Evolutionary conservation across 2,888 invertebrate genomes (phyloP).

Genomic region (Autographa pulchrina): DNA sequence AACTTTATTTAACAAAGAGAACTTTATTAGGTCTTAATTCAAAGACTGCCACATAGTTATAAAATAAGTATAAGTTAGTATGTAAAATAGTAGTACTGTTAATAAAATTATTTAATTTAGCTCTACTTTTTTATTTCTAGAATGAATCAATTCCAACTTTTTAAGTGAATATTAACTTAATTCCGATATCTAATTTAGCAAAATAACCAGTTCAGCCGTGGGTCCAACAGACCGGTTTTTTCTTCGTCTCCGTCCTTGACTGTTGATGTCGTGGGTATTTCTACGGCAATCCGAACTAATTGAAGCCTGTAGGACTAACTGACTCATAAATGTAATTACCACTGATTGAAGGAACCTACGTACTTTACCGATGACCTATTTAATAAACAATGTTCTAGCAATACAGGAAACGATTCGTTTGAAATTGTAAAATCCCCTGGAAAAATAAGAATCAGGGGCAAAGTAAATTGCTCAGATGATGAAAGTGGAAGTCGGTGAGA

Average conservation of each 20-base stretch:
- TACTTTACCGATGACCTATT: not conserved
- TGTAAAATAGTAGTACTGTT: not conserved
- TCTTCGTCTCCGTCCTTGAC: not conserved
- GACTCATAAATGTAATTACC: slow-evolving; percentile 1
- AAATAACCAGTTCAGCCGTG: not conserved
- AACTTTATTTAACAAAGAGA: not conserved
- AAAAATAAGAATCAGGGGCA: too few relatives aligned
- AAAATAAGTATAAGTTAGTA: not conserved
- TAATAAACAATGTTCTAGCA: not conserved
- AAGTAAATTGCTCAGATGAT: too few relatives aligned
- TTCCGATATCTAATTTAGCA: not conserved
- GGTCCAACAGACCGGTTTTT: not conserved
- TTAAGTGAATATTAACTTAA: not conserved
- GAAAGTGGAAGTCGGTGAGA: too few relatives aligned
- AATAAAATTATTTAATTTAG: too few relatives aligned
- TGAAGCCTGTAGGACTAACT: not conserved
- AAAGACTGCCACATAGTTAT: not conserved
- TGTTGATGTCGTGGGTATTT: not conserved
- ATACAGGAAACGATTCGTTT: not conserved
- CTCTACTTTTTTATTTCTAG: not conserved
- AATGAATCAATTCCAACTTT: not conserved
- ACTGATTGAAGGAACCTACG: not conserved
- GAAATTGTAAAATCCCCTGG: too few relatives aligned
- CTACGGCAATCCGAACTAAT: not conserved
- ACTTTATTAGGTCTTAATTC: not conserved